A percentile compares a stretch with the other conserved stretches of the same genome.
phyloP scores from a whole-genome alignment of 2,797 vertebrate species.

The Leptatherina wallacei region DNA sequence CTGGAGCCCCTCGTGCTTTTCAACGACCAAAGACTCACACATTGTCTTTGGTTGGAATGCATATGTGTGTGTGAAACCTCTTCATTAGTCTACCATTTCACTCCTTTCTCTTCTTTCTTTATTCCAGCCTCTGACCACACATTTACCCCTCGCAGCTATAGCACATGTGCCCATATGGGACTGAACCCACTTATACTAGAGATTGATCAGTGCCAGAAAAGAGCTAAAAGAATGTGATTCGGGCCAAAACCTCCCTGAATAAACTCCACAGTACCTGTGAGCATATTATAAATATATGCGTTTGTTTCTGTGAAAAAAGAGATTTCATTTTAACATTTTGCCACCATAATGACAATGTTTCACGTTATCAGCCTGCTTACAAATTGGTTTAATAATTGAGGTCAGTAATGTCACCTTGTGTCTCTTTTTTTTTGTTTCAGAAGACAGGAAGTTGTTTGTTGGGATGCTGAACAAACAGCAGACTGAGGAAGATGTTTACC shows the following conservation, averaged over 20 bases:
- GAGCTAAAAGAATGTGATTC: conserved; percentile 63
- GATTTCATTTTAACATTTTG: conserved; percentile 6
- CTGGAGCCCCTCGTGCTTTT: conserved; percentile 67
- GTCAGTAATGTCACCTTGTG: conserved; percentile 65
- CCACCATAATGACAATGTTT: conserved; percentile 5
- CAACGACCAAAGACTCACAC: conserved; percentile 64
- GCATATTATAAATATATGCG: conserved; percentile 1
- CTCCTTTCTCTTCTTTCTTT: conserved; percentile 21
- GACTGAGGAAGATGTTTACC: conserved; percentile 97
- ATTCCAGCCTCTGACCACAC: conserved; percentile 62
- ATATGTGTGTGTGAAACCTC: conserved; percentile 43
- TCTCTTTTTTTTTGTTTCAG: conserved; percentile 88
- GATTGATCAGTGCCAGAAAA: conserved; percentile 73
- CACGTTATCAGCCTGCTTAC: conserved; percentile 13
- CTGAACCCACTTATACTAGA: conserved; percentile 70
- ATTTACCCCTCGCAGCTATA: conserved; percentile 67
- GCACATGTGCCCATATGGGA: conserved; percentile 52
- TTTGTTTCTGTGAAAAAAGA: conserved; percentile 30
- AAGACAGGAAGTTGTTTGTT: conserved; percentile 99
- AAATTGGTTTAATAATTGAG: conserved; percentile 52
- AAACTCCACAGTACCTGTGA: conserved; percentile 33
- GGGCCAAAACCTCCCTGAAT: conserved; percentile 48
- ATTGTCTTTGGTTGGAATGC: conserved; percentile 63
- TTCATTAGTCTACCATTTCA: conserved; percentile 66
- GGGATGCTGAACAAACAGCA: conserved; percentile 99